A percentile compares a stretch with the other conserved stretches of the same genome.
Evolutionary conservation across 2,797 vertebrate species (phyloP).

Genomic region (Monodelphis domestica): DNA sequence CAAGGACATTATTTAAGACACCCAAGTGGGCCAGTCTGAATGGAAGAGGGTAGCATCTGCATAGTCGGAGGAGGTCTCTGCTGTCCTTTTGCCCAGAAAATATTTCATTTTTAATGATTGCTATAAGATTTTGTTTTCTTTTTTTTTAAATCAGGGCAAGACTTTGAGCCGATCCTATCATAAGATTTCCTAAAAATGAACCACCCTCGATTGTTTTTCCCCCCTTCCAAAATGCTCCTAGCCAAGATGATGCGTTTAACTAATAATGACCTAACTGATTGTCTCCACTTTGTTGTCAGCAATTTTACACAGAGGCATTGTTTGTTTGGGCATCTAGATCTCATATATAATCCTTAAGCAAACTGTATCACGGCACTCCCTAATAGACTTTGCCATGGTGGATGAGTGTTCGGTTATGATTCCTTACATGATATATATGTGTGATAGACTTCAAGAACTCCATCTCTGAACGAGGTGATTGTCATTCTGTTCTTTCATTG

Average conservation of each 20-base stretch:
- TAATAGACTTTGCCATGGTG: constrained; percentile 12
- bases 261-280: constrained; percentile 47
- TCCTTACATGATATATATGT: neutral
- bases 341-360: constrained; percentile 40
- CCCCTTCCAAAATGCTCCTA: constrained; percentile 15
- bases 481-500: neutral
- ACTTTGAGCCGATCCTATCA: constrained; percentile 33
- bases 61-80: neutral
- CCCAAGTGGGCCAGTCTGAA: constrained; percentile 11
- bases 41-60: neutral
- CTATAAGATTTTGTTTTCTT: constrained; percentile 33
- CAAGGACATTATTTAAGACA: constrained; percentile 60
- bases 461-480: neutral
- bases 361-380: constrained; percentile 23
- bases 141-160: neutral
- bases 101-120: constrained; percentile 45
- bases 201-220: constrained; percentile 13
- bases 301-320: constrained; percentile 40
- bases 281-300: constrained; percentile 53
- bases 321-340: neutral
- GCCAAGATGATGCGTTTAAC: constrained; percentile 48
- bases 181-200: constrained; percentile 34
- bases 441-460: neutral
- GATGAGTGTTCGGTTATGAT: constrained; percentile 1
- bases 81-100: constrained; percentile 39